Base-by-base conservation (phyloP, 1,140 invertebrate species). In the Drosophila chauvacae region DNA sequence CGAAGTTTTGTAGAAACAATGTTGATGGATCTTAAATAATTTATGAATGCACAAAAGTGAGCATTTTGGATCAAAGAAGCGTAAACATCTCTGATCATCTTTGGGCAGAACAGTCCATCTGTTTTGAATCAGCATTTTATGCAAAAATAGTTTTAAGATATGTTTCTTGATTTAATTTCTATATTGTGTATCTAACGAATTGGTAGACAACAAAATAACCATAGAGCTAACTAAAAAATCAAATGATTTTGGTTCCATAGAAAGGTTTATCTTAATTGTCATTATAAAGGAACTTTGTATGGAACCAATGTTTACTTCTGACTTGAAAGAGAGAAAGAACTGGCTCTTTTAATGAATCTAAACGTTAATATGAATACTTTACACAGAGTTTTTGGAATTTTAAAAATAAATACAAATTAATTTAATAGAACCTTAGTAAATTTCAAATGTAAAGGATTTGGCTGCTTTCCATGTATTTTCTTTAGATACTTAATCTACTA, bases 41-140 rank as follows among this genome's bases (percentile, higher is more conserved):
- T 70, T 70, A 70, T 58, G 69, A 71, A 56, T 58, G 53, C 44
- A 59, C 28, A 71, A 50, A 48, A 51, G 65, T 45, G 35, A 70
- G 37, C 51, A 71, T 69, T 45, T 66, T 23, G n/a, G 28, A 45
- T 37, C 66, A 53, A 26, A 39, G 39, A 37, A 42, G 39, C 39
- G 51, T 45, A 44, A 41, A 50, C 26, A 70, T 66, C 33, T 23
- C 30, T 39, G 33, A 18, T 33, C 14, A 37, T 51, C 33, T 53
- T 20, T 13, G 5, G 20, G 7, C 28, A 44, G 28, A 41, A 44
- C 45, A 18, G 66, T 23, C 37, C 39, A 65, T 37, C 37, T 51
- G 47, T n/a, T 66, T 69, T 44, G 16, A 64, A 18, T 35, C n/a
- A 23, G 23, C 62, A 41, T 55, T 55, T 37, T 37, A 55, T 37